Conservation (phyloP, 2,888 invertebrate genomes). For the Callimorpha dominula region DNA sequence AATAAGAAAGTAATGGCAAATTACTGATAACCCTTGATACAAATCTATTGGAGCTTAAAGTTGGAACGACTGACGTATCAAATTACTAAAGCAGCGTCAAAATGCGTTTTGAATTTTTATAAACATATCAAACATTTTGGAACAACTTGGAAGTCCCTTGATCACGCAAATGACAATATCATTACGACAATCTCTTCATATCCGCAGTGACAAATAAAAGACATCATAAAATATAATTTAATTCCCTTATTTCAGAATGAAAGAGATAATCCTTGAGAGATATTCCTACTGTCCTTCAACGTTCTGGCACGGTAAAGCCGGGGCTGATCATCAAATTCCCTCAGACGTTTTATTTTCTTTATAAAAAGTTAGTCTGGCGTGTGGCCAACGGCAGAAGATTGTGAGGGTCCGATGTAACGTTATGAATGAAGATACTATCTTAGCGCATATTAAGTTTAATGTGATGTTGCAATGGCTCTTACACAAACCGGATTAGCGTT, state of each 20-base stretch:
- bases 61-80: no score
- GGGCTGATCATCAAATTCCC: conserved; percentile 6
- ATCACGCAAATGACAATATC: not conserved
- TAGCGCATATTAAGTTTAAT: not conserved
- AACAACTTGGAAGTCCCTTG: not conserved
- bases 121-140: not conserved
- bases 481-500: not conserved
- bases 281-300: not conserved
- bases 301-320: conserved; percentile 2
- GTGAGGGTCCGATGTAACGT: conserved; percentile 28
- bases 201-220: not conserved
- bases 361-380: conserved; percentile 13
- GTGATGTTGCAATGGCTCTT: not conserved
- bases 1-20: no score
- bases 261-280: conserved; percentile 1
- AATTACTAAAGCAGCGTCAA: no score
- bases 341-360: conserved; percentile 7
- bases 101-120: not conserved
- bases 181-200: not conserved
- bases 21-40: no score
- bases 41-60: no score
- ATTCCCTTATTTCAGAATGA: not conserved
- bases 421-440: conserved; percentile 27
- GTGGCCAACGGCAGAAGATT: conserved; percentile 15
- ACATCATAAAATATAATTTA: not conserved